These are phyloP conservation scores for Cliona cf. orientalis DNA, from an alignment of 37 sponge, comb jelly and placozoan genomes.

Conservation along the genomic window DNA sequence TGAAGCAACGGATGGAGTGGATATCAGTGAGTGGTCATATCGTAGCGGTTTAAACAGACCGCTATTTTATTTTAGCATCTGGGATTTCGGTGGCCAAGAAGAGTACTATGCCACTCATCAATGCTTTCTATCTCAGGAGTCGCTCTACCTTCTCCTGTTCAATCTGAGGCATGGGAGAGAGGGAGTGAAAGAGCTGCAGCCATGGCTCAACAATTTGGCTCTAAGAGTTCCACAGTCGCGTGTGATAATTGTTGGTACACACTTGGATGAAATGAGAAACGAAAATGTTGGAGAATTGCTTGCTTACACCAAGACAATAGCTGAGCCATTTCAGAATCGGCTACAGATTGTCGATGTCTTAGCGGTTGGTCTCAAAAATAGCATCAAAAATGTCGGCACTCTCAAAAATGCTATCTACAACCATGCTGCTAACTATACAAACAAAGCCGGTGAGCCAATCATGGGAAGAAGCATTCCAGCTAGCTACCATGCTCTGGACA, in stretches of 20 bases:
- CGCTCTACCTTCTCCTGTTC: constrained; percentile 74
- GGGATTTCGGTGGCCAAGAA: constrained; percentile 87
- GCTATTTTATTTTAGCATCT: constrained; percentile 72
- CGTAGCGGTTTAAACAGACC: constrained; percentile 2
- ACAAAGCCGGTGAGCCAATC: constrained; percentile 20
- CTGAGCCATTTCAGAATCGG: neutral
- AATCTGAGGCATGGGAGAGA: constrained; percentile 45
- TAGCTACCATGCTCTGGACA: constrained; percentile 52
- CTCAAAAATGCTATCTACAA: constrained; percentile 60
- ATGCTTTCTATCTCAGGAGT: constrained; percentile 73
- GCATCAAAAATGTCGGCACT: constrained; percentile 27
- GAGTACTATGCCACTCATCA: constrained; percentile 82
- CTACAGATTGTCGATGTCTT: neutral
- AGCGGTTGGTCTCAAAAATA: neutral
- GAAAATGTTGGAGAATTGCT: neutral
- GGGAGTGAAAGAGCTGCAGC: constrained; percentile 50
- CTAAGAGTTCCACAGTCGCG: constrained; percentile 33
- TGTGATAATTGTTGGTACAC: constrained; percentile 73
- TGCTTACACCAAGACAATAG: neutral
- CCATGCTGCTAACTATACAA: constrained; percentile 31
- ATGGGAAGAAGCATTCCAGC: constrained; percentile 68
- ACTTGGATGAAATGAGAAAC: constrained; percentile 46
- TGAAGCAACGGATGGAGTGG: constrained; percentile 75
- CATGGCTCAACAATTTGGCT: constrained; percentile 80
- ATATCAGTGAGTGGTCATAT: constrained; percentile 69